A percentile compares a stretch with the other conserved stretches of the same genome.
phyloP scores from a whole-genome alignment of 2,797 vertebrate genomes.

The Lates japonicus region DNA sequence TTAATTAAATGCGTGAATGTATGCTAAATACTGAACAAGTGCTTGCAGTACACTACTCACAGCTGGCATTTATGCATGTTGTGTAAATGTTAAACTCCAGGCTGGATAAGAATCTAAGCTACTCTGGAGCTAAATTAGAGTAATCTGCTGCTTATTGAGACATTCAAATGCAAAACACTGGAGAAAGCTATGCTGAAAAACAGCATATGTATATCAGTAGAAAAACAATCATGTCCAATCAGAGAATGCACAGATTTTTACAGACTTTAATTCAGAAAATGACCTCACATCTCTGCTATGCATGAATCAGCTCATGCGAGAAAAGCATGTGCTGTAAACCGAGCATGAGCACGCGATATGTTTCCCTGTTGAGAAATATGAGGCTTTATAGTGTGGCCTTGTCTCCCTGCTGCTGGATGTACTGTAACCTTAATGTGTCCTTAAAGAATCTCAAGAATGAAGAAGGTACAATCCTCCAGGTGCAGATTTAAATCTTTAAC shows the following conservation, averaged over 20 bases:
- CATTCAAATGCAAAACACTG: not conserved
- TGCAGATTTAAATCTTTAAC: not conserved
- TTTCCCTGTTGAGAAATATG: not conserved
- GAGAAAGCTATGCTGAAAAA: not conserved
- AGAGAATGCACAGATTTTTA: conserved; percentile 13
- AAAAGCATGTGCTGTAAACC: not conserved
- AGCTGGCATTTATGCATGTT: not conserved
- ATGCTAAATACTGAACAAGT: conserved; percentile 29
- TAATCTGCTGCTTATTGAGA: conserved; percentile 4
- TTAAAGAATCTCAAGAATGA: not conserved
- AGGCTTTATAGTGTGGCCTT: not conserved
- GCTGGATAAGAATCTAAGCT: not conserved
- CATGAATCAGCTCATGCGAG: conserved; percentile 19
- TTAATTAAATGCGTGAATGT: conserved; percentile 34
- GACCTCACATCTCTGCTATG: not conserved
- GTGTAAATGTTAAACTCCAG: conserved; percentile 1
- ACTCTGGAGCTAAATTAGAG: conserved; percentile 3
- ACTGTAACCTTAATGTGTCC: not conserved
- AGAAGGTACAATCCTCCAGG: not conserved
- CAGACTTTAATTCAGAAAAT: not conserved
- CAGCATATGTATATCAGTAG: not conserved
- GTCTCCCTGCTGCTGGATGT: not conserved
- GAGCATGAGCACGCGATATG: conserved; percentile 5
- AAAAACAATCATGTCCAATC: not conserved
- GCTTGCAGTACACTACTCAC: conserved; percentile 4